Conservation (phyloP, 2,888 invertebrate species). For the Sepiola atlantica region DNA sequence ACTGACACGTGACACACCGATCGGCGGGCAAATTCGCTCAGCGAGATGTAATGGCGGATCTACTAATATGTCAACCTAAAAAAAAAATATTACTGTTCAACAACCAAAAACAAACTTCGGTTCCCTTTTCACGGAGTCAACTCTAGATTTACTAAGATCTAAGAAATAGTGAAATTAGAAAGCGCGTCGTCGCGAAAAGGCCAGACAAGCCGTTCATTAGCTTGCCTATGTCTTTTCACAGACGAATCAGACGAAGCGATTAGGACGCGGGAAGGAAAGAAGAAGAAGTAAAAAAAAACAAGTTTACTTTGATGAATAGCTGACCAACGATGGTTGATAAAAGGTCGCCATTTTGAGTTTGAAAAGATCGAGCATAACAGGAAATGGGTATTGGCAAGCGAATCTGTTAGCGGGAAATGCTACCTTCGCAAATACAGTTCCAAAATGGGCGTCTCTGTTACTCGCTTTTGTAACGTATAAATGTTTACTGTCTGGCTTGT, state of each 20-base stretch:
- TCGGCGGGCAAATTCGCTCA: no score
- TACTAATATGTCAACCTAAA: no score
- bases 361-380: not conserved
- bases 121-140: not conserved
- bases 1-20: no score
- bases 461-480: not conserved
- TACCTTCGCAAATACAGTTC: not conserved
- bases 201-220: not conserved
- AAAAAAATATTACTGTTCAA: not conserved
- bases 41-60: no score
- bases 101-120: not conserved
- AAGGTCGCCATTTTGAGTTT: not conserved
- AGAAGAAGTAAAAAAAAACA: not conserved
- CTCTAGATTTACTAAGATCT: not conserved
- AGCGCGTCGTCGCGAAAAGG: not conserved
- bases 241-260: not conserved
- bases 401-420: not conserved
- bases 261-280: not conserved
- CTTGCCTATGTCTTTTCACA: not conserved
- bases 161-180: not conserved
- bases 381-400: not conserved
- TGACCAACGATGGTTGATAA: not conserved
- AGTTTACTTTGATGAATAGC: not conserved
- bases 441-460: not conserved
- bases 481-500: not conserved